Percentiles rank a stretch among this genome's conserved stretches.
Conservation (phyloP, 2,113 vertebrate genomes). For the Scalopus aquaticus region DNA sequence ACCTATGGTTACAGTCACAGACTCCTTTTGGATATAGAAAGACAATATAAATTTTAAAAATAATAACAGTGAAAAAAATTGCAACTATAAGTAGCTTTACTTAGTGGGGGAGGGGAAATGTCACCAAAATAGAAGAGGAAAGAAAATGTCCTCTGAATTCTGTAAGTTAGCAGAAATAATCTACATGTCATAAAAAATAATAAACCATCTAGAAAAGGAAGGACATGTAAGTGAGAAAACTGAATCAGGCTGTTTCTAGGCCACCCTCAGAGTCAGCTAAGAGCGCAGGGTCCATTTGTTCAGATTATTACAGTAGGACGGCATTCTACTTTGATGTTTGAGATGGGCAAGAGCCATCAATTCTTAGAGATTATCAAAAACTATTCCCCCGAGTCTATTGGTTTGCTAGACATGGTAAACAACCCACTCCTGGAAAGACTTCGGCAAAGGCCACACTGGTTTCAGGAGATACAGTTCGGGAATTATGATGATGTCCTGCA, state of each 20-base stretch:
- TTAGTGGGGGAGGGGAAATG: conserved; percentile 71
- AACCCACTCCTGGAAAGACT: conserved; percentile 76
- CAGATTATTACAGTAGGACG: not conserved
- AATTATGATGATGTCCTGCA: conserved; percentile 34
- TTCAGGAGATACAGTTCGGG: conserved; percentile 69
- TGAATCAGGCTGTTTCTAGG: conserved; percentile 62
- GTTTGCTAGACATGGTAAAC: conserved; percentile 75
- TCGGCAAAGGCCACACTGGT: conserved; percentile 77
- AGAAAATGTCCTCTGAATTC: conserved; percentile 78
- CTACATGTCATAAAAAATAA: conserved; percentile 71
- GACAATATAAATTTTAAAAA: conserved; percentile 82
- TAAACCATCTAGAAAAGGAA: conserved; percentile 61
- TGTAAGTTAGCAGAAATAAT: conserved; percentile 69
- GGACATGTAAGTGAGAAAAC: conserved; percentile 67
- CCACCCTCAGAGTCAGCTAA: conserved; percentile 57
- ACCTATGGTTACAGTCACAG: conserved; percentile 85
- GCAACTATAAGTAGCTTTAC: conserved; percentile 79
- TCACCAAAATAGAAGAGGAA: conserved; percentile 73
- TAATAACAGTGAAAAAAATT: conserved; percentile 75
- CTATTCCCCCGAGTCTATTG: conserved; percentile 41
- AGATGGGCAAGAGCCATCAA: conserved; percentile 54
- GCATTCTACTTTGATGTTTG: conserved; percentile 48
- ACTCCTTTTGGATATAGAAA: conserved; percentile 86
- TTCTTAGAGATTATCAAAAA: conserved; percentile 47
- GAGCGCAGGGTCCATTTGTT: conserved; percentile 46